phyloP scores from a whole-genome alignment of 2,888 invertebrate genomes.

The Cactoblastis cactorum region DNA sequence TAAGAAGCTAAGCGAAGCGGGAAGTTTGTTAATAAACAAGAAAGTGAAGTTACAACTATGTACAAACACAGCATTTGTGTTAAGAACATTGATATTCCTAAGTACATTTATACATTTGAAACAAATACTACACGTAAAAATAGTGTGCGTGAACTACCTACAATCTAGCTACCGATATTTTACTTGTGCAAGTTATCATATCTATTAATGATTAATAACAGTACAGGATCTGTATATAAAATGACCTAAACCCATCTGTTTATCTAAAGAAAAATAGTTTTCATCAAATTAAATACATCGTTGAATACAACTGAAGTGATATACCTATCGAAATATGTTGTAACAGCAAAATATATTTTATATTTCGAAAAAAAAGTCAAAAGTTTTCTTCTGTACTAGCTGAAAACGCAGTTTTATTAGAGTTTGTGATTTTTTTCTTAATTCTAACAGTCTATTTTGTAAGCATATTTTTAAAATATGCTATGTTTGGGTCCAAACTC shows the following conservation, averaged over 20 bases:
- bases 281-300: no score
- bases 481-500: no score
- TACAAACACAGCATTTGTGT: conserved; percentile 33
- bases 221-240: background rate
- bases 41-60: conserved; percentile 29
- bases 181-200: conserved; percentile 22
- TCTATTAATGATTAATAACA: conserved; percentile 22
- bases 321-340: no score
- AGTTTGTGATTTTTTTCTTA: no score
- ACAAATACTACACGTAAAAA: background rate
- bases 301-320: no score
- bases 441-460: no score
- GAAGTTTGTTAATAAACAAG: conserved; percentile 43
- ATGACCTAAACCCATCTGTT: background rate
- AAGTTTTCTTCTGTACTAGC: no score
- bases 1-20: conserved; percentile 57
- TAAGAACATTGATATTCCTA: conserved; percentile 4
- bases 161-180: conserved; percentile 9
- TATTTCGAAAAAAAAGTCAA: no score
- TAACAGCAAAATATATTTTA: no score
- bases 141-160: conserved; percentile 12
- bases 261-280: background rate
- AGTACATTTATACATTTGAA: conserved; percentile 7
- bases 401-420: no score
- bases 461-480: no score